Base-by-base conservation (phyloP, 2,888 invertebrate species). In the Pristionchus entomophagus region DNA sequence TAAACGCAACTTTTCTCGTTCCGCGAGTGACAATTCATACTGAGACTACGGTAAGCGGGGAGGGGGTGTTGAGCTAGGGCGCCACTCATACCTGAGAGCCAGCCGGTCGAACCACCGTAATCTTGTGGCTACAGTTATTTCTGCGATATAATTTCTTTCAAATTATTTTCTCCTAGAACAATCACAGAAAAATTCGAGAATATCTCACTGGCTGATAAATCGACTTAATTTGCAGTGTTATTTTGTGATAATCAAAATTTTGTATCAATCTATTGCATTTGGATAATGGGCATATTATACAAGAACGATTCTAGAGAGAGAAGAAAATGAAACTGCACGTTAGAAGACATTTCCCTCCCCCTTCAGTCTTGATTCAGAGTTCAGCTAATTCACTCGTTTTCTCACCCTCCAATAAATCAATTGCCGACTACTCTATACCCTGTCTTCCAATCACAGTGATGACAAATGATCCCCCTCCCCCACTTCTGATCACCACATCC, bases 401-500 rank as follows among this genome's bases (percentile, higher is more conserved):
- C n/a, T n/a, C n/a, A n/a, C 35, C 2, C 65, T 0, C 14, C 65
- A 65, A 65, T 65, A 65, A 32, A 41, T 73, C 73, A 41, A 73
- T 26, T 8, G 38, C 73, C 19, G n/a, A 38, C 38, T 19, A 22
- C 41, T 73, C 26, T 38, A 73, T 45, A 26, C 41, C 12, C n/a
- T 73, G 29, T 12, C 5, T 38, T 73, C 45, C 8, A 73, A 73
- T 73, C 73, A 73, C 73, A 73, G 22, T 45, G 73, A 35, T 73
- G 73, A 73, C 73, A 73, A 73, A 73, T 73, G 73, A 73, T 73
- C 41, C 26, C 38, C 56, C 5, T 22, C n/a, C 22, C 5, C 38
- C n/a, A n/a, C 38, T 45, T 73, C 45, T 45, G 38, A 45, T 73
- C 73, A 26, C 41, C 45, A 41, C 38, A 45, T 73, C 41, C 32